These are phyloP conservation scores for Trematomus loennbergii DNA, from an alignment of 2,113 vertebrate species.

Conservation along the genomic window DNA sequence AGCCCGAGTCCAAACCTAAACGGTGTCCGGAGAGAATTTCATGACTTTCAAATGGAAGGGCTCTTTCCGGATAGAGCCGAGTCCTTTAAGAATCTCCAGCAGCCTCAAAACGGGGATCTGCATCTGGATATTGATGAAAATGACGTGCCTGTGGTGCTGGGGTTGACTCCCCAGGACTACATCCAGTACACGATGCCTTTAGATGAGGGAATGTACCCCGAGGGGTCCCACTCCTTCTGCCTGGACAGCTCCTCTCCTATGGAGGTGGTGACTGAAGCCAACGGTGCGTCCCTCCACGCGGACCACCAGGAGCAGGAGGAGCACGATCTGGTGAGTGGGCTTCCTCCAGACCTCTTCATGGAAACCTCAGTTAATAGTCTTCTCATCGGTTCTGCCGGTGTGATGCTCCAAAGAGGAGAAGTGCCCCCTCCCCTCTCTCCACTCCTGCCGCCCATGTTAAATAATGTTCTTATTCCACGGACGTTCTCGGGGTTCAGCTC, in stretches of 20 bases:
- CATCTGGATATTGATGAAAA: constrained; percentile 94
- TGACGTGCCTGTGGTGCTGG: constrained; percentile 95
- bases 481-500: constrained; percentile 89
- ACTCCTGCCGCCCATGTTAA: constrained; percentile 91
- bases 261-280: constrained; percentile 91
- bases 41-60: constrained; percentile 90
- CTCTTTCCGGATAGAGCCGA: constrained; percentile 89
- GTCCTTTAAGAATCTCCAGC: constrained; percentile 87
- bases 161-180: constrained; percentile 98
- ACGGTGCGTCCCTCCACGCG: constrained; percentile 83
- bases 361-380: constrained; percentile 90
- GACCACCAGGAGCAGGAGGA: constrained; percentile 89
- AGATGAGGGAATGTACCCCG: constrained; percentile 97
- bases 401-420: constrained; percentile 91
- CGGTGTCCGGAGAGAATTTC: constrained; percentile 93
- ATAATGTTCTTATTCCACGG: constrained; percentile 88
- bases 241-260: constrained; percentile 93
- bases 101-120: constrained; percentile 89
- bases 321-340: constrained; percentile 83
- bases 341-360: constrained; percentile 91
- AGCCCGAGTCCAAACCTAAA: constrained; percentile 92
- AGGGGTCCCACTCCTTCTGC: constrained; percentile 92
- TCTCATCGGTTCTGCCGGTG: constrained; percentile 88
- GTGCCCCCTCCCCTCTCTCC: constrained; percentile 93
- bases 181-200: constrained; percentile 99